Percentiles rank a stretch among this genome's conserved stretches.
Evolutionary conservation across 2,113 vertebrate genomes (phyloP).

Genomic region (Charina bottae): DNA sequence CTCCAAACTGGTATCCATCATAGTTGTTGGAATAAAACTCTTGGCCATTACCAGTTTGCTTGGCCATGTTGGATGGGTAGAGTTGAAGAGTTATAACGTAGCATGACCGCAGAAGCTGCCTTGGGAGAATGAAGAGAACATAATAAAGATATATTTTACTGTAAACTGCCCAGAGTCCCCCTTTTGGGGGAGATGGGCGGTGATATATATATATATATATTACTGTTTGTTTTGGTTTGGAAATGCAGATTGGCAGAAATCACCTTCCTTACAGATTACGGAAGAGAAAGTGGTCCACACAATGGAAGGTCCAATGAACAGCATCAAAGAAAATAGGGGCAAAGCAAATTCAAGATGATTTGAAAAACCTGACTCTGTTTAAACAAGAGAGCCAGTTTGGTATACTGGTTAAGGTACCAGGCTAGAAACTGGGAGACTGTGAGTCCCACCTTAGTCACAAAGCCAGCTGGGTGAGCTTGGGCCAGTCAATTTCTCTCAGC

Average conservation of each 20-base stretch:
- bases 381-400: background rate
- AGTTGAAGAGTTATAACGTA: background rate
- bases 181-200: no score
- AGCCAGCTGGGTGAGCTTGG: background rate
- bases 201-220: background rate
- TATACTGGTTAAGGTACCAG: background rate
- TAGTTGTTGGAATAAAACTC: background rate
- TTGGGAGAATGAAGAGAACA: background rate
- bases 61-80: background rate
- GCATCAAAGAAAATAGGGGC: background rate
- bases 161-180: no score
- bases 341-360: background rate
- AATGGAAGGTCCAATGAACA: background rate
- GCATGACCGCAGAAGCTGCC: background rate
- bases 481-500: background rate
- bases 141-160: background rate
- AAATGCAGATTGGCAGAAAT: background rate
- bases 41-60: background rate
- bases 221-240: background rate
- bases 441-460: background rate
- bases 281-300: background rate
- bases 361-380: background rate
- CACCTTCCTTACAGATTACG: background rate
- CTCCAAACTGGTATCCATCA: background rate
- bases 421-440: background rate